Evolutionary conservation across 2,113 vertebrate genomes (phyloP), one percentile per base, ranked within the genome.

Genomic region (Perccottus glenii): DNA sequence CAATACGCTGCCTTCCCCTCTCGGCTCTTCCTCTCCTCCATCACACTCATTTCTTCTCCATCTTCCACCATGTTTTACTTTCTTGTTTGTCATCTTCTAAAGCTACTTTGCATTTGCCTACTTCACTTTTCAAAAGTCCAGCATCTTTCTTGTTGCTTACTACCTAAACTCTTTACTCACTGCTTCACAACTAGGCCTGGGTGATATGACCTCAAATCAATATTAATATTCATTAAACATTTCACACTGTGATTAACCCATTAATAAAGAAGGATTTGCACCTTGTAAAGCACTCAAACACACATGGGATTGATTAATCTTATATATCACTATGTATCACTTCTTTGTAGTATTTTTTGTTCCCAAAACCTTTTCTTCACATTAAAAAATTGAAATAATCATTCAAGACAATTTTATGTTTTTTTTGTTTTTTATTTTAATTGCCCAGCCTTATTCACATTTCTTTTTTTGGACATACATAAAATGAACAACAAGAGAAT

Each of bases 1-100:
- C 95, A 94, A 94, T 96, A 94, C 74, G 61, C 88, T 52, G 82
- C 85, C 85, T 81, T 74, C 52, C 47, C 52, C 33, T 46, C 60
- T 50, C 12, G 43, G n/a, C 48, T 36, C 60, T 65, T 15, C 52
- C 52, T 55, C 52, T 9, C 11, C 52, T 38, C 52, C 52, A 38
- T 36, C 52, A 15, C 42, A 35, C 60, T 49, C 40, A 42, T 32
- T 2, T 60, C 61, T 36, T 67, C 46, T 62, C 61, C n/a, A 64
- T 64, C 53, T 56, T 62, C 16, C 67, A 60, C 33, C 51, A 9
- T 15, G 14, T 43, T 58, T 58, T 42, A 9, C 15, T 36, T 46
- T 50, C 48, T 44, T 19, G 44, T 46, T 43, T 56, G 40, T 52
- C 46, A 16, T 46, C n/a, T 14, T 44, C 53, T 68, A 61, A 5